Base-by-base conservation (phyloP, 2,113 vertebrate species). In the Pelvicachromis taeniatus region DNA sequence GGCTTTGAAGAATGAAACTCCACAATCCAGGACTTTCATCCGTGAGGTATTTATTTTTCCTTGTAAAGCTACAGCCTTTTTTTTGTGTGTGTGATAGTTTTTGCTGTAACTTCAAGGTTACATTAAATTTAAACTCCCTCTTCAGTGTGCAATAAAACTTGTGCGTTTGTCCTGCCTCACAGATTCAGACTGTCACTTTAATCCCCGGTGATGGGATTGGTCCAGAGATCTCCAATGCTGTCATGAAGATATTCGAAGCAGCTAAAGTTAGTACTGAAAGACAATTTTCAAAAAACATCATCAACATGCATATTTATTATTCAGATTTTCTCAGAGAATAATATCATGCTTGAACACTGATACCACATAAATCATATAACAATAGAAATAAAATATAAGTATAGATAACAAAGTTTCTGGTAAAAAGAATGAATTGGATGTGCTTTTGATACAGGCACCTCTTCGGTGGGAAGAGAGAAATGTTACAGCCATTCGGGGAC, bases 181-280 rank as follows among this genome's bases (percentile, higher is more conserved):
- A 99, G 98, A 92, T 96, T 79, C 96, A 97, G 87, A 99, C 97
- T 42, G 97, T 99, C 84, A 99, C 98, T 85, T 93, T 99, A 95
- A 99, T 99, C 95, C 98, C 98, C 80, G 98, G 98, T 82, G 98
- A 99, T 96, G 98, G 98, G 89, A 99, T 99, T 87, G 98, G 98
- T 89, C 98, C 98, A 0, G 98, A 99, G 92, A 99, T 99, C 92
- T 99, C 98, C 50, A 85, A 88, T 68, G 96, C 98, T 79, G 97
- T 99, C 54, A 95, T 98, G 96, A 97, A 98, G 89, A 99, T 99
- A 91, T 99, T 99, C 94, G 98, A 97, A 93, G 96, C 97, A 89
- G 98, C 98, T 85, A 96, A 98, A 91, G 98, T 98, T 94, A 92
- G 90, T 75, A 63, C 45, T 54, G 6, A 1, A 52, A 65, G 38